Conservation (phyloP, 2,888 invertebrate genomes). For the Ferdinandea cuprea region DNA sequence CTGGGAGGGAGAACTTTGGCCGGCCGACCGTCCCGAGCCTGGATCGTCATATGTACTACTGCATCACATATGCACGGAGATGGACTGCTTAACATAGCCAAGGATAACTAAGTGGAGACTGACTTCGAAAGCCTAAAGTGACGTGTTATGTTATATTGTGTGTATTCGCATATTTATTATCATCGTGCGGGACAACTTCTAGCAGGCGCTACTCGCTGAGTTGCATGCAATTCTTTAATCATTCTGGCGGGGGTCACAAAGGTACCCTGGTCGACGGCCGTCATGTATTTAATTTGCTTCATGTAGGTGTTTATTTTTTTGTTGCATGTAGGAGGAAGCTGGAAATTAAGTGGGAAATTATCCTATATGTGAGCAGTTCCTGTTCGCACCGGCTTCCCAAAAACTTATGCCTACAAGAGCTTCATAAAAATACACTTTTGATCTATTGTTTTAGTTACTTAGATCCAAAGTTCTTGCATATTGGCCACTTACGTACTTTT, state of each 20-base stretch:
- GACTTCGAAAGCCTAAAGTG: constrained; percentile 38
- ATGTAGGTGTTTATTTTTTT: constrained; percentile 41
- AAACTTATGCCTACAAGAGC: constrained; percentile 11
- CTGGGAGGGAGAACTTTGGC: too few species aligned
- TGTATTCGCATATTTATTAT: constrained; percentile 47
- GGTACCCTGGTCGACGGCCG: constrained; percentile 15
- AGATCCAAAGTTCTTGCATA: too few species aligned
- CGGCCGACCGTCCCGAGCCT: too few species aligned
- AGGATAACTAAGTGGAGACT: constrained; percentile 45
- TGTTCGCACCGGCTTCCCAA: not conserved
- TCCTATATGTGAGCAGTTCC: constrained; percentile 30
- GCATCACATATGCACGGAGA: constrained; percentile 33
- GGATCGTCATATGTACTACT: constrained; percentile 7
- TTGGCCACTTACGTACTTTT: too few species aligned
- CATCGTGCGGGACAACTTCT: constrained; percentile 53
- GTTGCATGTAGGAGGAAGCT: constrained; percentile 30
- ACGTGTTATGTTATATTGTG: constrained; percentile 30
- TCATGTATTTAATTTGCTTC: constrained; percentile 48
- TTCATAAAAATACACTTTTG: too few species aligned
- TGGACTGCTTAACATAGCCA: constrained; percentile 38
- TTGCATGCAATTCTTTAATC: constrained; percentile 12
- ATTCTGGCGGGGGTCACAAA: constrained; percentile 29
- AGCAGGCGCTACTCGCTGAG: constrained; percentile 7
- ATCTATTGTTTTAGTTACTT: too few species aligned
- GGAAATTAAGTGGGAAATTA: constrained; percentile 56